Conservation (phyloP, 2,888 invertebrate species). For the Meliscaeva auricollis region DNA sequence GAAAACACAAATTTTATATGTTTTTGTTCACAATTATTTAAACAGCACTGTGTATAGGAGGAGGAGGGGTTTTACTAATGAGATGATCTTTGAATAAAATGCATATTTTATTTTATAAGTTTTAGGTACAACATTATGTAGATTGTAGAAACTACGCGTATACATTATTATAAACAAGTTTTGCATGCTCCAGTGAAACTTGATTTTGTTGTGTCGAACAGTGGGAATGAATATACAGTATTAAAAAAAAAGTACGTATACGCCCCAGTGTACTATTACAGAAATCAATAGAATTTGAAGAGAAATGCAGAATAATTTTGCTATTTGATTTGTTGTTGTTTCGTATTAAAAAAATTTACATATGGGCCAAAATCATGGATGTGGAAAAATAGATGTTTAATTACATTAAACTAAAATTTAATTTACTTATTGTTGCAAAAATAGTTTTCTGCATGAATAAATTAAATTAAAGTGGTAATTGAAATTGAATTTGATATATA, state of each 20-base stretch:
- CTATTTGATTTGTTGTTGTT: no score
- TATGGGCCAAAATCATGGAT: no score
- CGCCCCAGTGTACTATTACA: no score
- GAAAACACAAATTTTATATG: not conserved
- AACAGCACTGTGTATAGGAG: not conserved
- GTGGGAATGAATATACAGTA: not conserved
- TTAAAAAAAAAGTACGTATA: not conserved
- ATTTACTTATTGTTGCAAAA: no score
- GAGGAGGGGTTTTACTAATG: not conserved
- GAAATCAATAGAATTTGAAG: no score
- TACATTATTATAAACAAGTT: not conserved
- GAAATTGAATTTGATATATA: no score
- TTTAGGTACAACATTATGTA: conserved; percentile 10
- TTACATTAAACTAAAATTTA: no score
- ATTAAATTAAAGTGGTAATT: no score
- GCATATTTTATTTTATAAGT: conserved; percentile 27
- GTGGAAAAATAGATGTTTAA: no score
- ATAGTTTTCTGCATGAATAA: no score
- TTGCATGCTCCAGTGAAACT: conserved; percentile 37
- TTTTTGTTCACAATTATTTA: not conserved
- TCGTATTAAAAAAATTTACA: no score
- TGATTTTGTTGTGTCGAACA: conserved; percentile 31
- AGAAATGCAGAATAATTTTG: no score
- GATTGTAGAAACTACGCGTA: not conserved
- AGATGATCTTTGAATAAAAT: conserved; percentile 22